Percentiles rank a stretch among this genome's conserved stretches.
These are phyloP conservation scores for Gryon sp. DNA, from an alignment of 1,140 invertebrate genomes.

Conservation along the genomic window DNA sequence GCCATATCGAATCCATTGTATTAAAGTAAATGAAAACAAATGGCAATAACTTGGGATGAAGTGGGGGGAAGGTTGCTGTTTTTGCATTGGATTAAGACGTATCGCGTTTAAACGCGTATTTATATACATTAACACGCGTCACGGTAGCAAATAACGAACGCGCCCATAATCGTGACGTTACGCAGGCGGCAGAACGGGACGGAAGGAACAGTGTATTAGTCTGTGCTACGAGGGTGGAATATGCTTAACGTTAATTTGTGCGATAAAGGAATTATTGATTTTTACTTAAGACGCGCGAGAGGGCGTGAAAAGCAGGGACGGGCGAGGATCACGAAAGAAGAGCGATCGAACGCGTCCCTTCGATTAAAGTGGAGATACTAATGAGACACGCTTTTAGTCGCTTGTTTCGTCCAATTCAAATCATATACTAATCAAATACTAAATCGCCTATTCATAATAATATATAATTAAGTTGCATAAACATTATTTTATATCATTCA, in stretches of 20 bases:
- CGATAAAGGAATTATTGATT: constrained; percentile 79
- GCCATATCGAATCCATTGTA: background rate
- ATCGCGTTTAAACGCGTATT: constrained; percentile 51
- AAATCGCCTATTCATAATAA: too few species aligned
- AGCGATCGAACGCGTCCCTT: constrained; percentile 45
- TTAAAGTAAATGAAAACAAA: constrained; percentile 53
- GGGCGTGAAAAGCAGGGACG: constrained; percentile 66
- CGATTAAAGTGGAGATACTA: constrained; percentile 61
- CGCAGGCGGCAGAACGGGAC: constrained; percentile 33
- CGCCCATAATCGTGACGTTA: constrained; percentile 59
- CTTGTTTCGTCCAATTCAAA: constrained; percentile 48
- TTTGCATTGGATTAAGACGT: constrained; percentile 57
- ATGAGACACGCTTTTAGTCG: constrained; percentile 40
- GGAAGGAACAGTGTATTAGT: constrained; percentile 56
- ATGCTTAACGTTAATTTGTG: constrained; percentile 78
- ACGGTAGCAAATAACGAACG: constrained; percentile 60
- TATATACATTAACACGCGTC: constrained; percentile 60
- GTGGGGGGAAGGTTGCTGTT: constrained; percentile 4
- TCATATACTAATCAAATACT: constrained; percentile 51
- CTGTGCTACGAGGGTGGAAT: constrained; percentile 72
- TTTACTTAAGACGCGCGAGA: constrained; percentile 75
- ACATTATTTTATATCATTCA: too few species aligned
- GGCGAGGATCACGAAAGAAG: constrained; percentile 47
- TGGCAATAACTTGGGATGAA: constrained; percentile 41
- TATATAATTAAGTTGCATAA: too few species aligned